Evolutionary conservation across 1,140 invertebrate species (phyloP).

Genomic region (Stegodyphus dumicola): DNA sequence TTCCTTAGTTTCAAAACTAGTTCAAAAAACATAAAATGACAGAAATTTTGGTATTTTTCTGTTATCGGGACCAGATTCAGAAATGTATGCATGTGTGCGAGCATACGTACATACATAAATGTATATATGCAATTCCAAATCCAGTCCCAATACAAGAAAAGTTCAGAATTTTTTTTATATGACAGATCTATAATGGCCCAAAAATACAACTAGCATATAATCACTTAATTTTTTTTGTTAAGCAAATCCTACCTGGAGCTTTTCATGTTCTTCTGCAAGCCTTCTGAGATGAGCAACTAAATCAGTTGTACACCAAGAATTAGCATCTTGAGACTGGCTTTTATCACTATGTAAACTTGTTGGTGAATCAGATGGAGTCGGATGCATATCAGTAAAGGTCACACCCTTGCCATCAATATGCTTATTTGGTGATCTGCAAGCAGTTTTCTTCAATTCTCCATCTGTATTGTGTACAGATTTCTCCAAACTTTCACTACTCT

Average conservation of each 20-base stretch:
- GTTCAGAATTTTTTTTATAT: too few relatives aligned
- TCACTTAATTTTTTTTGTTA: too few relatives aligned
- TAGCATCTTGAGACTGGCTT: constrained; percentile 42
- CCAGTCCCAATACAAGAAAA: too few relatives aligned
- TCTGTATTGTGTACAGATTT: constrained; percentile 9
- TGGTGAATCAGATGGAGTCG: constrained; percentile 39
- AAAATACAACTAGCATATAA: too few relatives aligned
- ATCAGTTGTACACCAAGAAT: constrained; percentile 48
- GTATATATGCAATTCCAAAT: too few relatives aligned
- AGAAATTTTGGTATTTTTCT: too few relatives aligned
- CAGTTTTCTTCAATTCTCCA: constrained; percentile 1
- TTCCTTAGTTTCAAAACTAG: too few relatives aligned
- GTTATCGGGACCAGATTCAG: too few relatives aligned
- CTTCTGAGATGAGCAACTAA: constrained; percentile 45
- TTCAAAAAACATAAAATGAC: too few relatives aligned
- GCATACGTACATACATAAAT: too few relatives aligned
- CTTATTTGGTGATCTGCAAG: constrained; percentile 20
- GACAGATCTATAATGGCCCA: too few relatives aligned
- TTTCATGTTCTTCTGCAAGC: constrained; percentile 55
- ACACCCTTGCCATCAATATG: constrained; percentile 10
- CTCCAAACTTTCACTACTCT: constrained; percentile 49
- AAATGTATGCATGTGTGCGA: too few relatives aligned
- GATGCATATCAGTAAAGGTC: constrained; percentile 7
- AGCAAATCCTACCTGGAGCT: constrained; percentile 31
- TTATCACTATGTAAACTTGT: constrained; percentile 53